Evolutionary conservation across 53 echinoderm and acorn worm species (phyloP), one percentile per base, ranked within the genome.

Genomic region (Astropecten irregularis): DNA sequence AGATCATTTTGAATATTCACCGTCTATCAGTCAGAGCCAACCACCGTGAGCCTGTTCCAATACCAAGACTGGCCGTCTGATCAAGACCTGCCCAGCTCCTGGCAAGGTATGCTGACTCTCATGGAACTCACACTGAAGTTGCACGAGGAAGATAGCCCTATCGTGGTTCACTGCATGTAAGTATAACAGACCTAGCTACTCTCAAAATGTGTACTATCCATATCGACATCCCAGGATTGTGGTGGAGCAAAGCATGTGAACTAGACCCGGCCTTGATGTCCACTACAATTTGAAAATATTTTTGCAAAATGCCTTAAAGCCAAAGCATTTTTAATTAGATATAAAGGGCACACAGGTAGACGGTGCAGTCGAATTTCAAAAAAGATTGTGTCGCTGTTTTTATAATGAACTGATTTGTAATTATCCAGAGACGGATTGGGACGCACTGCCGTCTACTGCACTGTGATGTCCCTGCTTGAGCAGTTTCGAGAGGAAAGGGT

Each of bases 81-180:
- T 14, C 54, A 65, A 16, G 85, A 83, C 0, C 59, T 71, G 3
- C 90, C 92, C 4, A 56, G 81, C 5, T 82, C 90, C 1, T 60
- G 67, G 5, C 70, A 69, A 25, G 63, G 56, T 4, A 54, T 95
- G 36, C 31, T 88, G 1, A 58, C 82, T n/a, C 88, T 92, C 8
- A 53, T 88, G 36, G 32, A 40, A 28, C 69, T 84, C 33, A 38
- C 88, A 21, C 83, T 64, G 3, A 28, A 81, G 40, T 88, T 85
- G 88, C 76, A 57, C 7, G 55, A 74, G 14, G 69, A 82, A 7
- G 70, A 61, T 16, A 59, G 82, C 23, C 92, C 95, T 2, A 83
- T 90, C 64, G 77, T 90, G 28, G 90, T 90, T 10, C 95, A 95
- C 65, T 95, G 91, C 91, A 86, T 86, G 95, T 95, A 81, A 86